A percentile compares a stretch with the other conserved stretches of the same genome.
Evolutionary conservation across 2,797 vertebrate genomes (phyloP).

Genomic region (Tympanoctomys barrerae): DNA sequence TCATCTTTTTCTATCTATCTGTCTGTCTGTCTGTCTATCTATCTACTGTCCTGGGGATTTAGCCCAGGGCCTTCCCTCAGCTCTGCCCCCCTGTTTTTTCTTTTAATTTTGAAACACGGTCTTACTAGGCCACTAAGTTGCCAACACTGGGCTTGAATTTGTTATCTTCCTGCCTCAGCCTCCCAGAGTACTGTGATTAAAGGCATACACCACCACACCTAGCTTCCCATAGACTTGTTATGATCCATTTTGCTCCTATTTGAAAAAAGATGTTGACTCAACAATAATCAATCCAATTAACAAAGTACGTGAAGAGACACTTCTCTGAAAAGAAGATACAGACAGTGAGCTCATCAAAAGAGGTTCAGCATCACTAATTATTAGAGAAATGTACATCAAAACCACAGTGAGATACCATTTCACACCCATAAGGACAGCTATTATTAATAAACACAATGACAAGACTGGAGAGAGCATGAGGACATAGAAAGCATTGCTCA

Average conservation of each 20-base stretch:
- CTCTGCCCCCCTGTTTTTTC: background rate
- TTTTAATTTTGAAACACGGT: background rate
- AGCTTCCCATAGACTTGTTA: background rate
- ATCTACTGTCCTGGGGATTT: background rate
- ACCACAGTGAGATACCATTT: background rate
- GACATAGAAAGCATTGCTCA: background rate
- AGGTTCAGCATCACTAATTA: background rate
- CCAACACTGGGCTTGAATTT: background rate
- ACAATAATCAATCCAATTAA: background rate
- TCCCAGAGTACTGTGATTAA: background rate
- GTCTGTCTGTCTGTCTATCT: background rate
- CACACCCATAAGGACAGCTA: background rate
- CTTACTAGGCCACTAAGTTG: background rate
- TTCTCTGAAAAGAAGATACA: slow-evolving; percentile 11
- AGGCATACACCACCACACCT: background rate
- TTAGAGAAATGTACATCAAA: background rate
- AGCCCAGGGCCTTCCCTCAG: background rate
- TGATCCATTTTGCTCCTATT: background rate
- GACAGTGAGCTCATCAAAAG: background rate
- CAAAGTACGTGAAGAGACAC: background rate
- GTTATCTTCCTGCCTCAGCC: background rate
- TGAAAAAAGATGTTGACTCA: background rate
- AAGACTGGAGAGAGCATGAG: background rate
- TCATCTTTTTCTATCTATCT: background rate
- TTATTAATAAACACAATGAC: background rate